phyloP scores from a whole-genome alignment of 2,113 vertebrate genomes.

The Hippocampus barbouri region DNA sequence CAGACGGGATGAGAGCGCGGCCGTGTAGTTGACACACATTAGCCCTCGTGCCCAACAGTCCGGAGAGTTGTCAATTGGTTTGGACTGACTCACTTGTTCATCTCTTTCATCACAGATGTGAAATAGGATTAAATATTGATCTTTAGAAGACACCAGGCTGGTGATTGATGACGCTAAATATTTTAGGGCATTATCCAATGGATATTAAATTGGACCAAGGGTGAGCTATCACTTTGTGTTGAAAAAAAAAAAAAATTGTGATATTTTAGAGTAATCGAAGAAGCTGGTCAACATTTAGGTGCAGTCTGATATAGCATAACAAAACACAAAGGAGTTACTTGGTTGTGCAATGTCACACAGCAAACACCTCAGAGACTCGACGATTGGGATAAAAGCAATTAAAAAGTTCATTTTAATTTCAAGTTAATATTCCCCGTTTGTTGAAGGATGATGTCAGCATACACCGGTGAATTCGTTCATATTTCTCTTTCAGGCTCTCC shows the following conservation, averaged over 20 bases:
- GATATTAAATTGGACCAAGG: not conserved
- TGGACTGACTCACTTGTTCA: constrained; percentile 4
- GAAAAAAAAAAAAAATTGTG: not conserved
- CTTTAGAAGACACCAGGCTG: not conserved
- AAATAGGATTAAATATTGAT: constrained; percentile 25
- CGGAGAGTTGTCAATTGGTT: constrained; percentile 14
- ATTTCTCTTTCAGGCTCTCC: no score
- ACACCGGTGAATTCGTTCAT: no score
- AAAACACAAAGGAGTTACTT: no score
- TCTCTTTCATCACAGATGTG: constrained; percentile 8
- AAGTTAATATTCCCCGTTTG: no score
- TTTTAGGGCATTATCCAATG: not conserved
- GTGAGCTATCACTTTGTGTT: not conserved
- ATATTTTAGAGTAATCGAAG: not conserved
- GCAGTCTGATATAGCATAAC: not conserved
- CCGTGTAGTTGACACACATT: constrained; percentile 22
- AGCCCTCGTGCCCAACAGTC: constrained; percentile 14
- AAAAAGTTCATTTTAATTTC: no score
- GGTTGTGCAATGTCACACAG: no score
- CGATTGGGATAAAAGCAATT: no score
- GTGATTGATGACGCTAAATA: constrained; percentile 4
- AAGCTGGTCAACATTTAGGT: not conserved
- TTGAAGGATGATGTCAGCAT: no score
- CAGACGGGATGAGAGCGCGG: constrained; percentile 22
- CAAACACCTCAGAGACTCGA: no score